phyloP scores from a whole-genome alignment of 2,113 vertebrate genomes.

The Apteryx mantelli region DNA sequence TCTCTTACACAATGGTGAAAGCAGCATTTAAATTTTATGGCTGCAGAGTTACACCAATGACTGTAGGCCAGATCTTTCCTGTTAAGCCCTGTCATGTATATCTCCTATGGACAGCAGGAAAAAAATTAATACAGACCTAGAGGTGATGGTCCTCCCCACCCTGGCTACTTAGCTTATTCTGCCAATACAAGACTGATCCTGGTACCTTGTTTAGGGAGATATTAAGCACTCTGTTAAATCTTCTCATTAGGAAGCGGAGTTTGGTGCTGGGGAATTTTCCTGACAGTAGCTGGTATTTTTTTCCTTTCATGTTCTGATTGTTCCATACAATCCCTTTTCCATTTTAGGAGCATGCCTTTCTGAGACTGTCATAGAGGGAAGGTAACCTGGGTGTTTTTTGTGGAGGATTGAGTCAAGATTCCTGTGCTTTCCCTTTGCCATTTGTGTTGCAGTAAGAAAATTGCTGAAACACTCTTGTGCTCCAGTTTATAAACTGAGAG shows the following conservation, averaged over 20 bases:
- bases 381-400: neutral
- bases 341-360: neutral
- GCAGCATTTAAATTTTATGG: neutral
- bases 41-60: neutral
- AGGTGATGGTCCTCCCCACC: neutral
- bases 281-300: neutral
- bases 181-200: neutral
- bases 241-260: neutral
- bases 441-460: neutral
- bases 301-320: neutral
- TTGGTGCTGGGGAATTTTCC: neutral
- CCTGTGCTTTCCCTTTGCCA: neutral
- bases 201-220: neutral
- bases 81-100: too few relatives aligned
- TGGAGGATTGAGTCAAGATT: neutral
- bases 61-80: neutral
- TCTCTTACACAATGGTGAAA: neutral
- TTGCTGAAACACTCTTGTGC: neutral
- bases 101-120: neutral
- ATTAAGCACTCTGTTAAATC: too few relatives aligned
- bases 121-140: neutral
- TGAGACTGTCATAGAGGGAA: neutral
- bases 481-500: neutral
- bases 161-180: neutral
- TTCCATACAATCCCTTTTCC: neutral